Conservation (phyloP, 53 echinoderm and acorn worm genomes). For the Paracentrotus lividus region DNA sequence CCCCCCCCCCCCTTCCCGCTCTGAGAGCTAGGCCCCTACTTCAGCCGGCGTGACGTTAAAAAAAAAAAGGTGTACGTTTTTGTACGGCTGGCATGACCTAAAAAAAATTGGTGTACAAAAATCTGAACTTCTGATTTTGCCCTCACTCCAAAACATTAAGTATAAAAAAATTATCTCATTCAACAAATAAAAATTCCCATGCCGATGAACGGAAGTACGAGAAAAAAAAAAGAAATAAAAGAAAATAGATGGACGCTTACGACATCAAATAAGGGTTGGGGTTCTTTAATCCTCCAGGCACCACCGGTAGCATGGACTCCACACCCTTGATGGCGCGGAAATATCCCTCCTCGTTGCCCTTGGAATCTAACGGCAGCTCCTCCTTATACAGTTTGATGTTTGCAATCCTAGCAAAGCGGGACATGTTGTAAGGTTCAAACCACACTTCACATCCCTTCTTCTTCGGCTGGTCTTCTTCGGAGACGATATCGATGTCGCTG, state of each 20-base stretch:
- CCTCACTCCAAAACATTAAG: too few relatives aligned
- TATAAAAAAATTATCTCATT: too few relatives aligned
- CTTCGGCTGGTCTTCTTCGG: not conserved
- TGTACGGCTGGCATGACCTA: too few relatives aligned
- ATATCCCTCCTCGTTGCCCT: not conserved
- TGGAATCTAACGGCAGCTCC: not conserved
- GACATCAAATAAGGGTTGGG: not conserved
- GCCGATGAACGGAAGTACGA: too few relatives aligned
- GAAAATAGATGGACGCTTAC: not conserved
- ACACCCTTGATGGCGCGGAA: not conserved
- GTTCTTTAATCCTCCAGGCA: conserved; percentile 8
- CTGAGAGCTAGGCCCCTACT: too few relatives aligned
- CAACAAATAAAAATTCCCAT: too few relatives aligned
- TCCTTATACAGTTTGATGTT: not conserved
- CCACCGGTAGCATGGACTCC: not conserved
- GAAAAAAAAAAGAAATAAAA: too few relatives aligned
- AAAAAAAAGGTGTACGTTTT: too few relatives aligned
- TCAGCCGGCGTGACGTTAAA: too few relatives aligned
- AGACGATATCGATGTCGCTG: not conserved
- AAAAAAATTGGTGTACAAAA: too few relatives aligned
- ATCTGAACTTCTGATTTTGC: too few relatives aligned
- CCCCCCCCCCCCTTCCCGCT: too few relatives aligned
- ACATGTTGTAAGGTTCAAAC: conserved; percentile 30
- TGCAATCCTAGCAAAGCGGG: not conserved
- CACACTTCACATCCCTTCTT: not conserved